Evolutionary conservation across 2,888 invertebrate genomes (phyloP), one percentile per base, ranked within the genome.

Genomic region (Athrips mouffetella): DNA sequence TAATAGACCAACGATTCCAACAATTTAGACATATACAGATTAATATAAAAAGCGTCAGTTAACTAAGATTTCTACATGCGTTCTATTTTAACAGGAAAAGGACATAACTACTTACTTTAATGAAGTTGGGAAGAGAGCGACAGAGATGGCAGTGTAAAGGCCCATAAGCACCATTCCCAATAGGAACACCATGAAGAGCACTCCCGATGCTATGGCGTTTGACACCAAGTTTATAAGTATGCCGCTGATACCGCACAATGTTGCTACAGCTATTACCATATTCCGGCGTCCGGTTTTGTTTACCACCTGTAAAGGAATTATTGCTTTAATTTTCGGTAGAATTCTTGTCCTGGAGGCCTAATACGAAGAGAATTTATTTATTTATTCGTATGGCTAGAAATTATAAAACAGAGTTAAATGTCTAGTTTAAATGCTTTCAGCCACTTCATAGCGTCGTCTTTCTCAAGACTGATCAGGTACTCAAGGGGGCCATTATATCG

Each of bases 151-250:
- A 0, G 86, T 82, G 41, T 90, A 82, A 27, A 90, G 53, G 0
- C 90, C 90, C 2, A 85, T 53, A 7, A 84, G 80, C 30, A 89
- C 73, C 42, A 89, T 76, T 0, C 87, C 80, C 48, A 77, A 61
- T 50, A 87, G 66, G 40, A 80, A 76, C 1, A 89, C 11, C 0
- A 75, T 73, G 54, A 90, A 73, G 0, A 92, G 77, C 0, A 91
- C 67, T 0, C 91, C 81, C 54, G 91, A 90, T 57, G 90, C 85
- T 21, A 85, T 67, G 5, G 92, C 90, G 23, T 90, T 88, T n/a
- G 82, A 84, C 1, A 91, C 75, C 74, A 91, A 90, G 67, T 93
- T 92, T 23, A 92, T 85, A 1, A 87, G 64, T 4, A 90, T 78
- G 0, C 91, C 89, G 37, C 89, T 83, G 0, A 82, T 21, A 0